Conservation (phyloP, 2,113 vertebrate genomes). For the Ramphastos sulfuratus region DNA sequence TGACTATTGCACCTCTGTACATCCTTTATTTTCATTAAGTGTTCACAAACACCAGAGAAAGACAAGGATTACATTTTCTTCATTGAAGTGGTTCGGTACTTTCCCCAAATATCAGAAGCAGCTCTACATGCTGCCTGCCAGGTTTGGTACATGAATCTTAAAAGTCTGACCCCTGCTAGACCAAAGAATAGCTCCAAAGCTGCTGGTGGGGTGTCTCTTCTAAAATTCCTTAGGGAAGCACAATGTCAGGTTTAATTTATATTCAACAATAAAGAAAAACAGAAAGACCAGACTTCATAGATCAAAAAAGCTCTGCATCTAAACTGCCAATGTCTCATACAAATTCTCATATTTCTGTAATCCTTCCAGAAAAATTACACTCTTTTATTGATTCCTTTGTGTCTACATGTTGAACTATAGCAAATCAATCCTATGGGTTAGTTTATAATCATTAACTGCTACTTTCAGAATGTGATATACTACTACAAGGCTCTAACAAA, state of each 20-base stretch:
- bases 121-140: background rate
- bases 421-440: background rate
- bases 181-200: background rate
- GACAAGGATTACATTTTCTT: background rate
- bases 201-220: background rate
- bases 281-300: background rate
- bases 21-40: background rate
- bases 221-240: background rate
- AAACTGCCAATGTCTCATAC: background rate
- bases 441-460: background rate
- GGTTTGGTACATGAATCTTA: background rate
- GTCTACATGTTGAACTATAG: background rate
- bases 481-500: background rate
- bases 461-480: background rate
- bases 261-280: background rate
- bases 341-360: background rate
- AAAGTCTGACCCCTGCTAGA: background rate
- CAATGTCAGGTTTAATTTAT: background rate
- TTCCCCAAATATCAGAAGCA: background rate
- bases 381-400: background rate
- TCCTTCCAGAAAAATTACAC: background rate
- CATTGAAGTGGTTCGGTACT: background rate
- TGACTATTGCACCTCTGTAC: background rate
- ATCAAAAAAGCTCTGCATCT: background rate
- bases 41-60: background rate